Base-by-base conservation (phyloP, 1,140 invertebrate species). In the Aplysia californica region DNA sequence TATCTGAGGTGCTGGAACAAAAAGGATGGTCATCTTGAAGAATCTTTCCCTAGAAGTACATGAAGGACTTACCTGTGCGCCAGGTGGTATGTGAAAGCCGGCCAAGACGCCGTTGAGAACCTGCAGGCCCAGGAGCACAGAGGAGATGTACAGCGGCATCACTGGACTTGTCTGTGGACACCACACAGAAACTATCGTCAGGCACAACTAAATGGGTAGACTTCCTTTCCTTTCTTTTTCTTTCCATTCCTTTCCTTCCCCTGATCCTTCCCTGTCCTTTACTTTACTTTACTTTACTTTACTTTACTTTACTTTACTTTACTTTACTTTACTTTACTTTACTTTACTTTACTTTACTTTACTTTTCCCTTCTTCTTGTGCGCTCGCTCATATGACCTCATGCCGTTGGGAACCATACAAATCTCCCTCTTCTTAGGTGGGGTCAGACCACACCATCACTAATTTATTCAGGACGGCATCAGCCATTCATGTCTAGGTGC, bases 41-140 rank as follows among this genome's bases (percentile, higher is more conserved):
- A 50, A n/a, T 50, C n/a, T 50, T 50, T 15, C 44, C 10, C n/a
- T n/a, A 15, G 44, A 15, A 10, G n/a, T n/a, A 15, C n/a, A n/a
- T 10, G n/a, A 50, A 15, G 10, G 10, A 15, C 31, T 65, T 65
- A 65, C 61, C 75, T 77, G 58, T 10, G 71, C 59, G 39, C 70
- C 70, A 41, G 67, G 58, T 2, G 75, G 75, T 33, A 71, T n/a
- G 67, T 77, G 75, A 59, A 77, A 77, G 58, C 58, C 29, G 33
- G 55, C 75, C 10, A 58, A 3, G 23, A 41, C 75, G 44, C 61
- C 55, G 3, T 61, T 36, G 33, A 71, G n/a, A 39, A 71, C 39
- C 23, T 71, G 68, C 29, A 41, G 33, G 31, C 75, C 68, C 29
- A 77, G 75, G 29, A 71, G 68, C 38, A 77, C 41, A 21, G 69